Evolutionary conservation across 2,113 vertebrate species (phyloP), one percentile per base, ranked within the genome.

Genomic region (Ceratotherium simum): DNA sequence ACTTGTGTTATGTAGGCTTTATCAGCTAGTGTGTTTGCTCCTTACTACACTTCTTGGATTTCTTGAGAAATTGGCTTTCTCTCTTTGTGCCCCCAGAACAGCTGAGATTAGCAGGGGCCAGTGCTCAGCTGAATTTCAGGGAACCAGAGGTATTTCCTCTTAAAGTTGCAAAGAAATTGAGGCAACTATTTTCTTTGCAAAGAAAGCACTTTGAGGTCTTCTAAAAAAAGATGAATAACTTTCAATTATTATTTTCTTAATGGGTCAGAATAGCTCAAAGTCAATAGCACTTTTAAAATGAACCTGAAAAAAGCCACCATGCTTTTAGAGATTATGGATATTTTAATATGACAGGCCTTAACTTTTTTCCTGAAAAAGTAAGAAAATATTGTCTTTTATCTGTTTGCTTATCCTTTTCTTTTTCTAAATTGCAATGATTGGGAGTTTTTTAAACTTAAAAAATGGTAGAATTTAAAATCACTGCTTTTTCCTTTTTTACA

Each of bases 211-310:
- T 73, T 80, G 85, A 91, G 29, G 21, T 85, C 29, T 81, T 73
- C 33, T 18, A 60, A 91, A 85, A 69, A 69, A 78, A 67, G 17
- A 93, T 51, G 46, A 95, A n/a, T 33, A 96, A 76, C 36, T 95
- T 95, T 60, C 46, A 60, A 16, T 87, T 94, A 60, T 70, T 88
- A 78, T 93, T 92, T 96, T 96, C 33, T 83, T 79, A 92, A 69
- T 96, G 64, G 31, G 27, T 95, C 70, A 87, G 70, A 84, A 58
- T 69, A 90, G 25, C 9, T 92, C 42, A 29, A 89, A 93, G 79
- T 98, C 90, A 93, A 12, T 81, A 84, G 51, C 9, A 60, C 39
- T 79, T 87, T 58, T 70, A 9, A 93, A 86, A 83, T 93, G 42
- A 94, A 94, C 81, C 95, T 93, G 73, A 67, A 84, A 90, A 91